Evolutionary conservation across 2,113 vertebrate species (phyloP).

Genomic region (Salvator merianae): DNA sequence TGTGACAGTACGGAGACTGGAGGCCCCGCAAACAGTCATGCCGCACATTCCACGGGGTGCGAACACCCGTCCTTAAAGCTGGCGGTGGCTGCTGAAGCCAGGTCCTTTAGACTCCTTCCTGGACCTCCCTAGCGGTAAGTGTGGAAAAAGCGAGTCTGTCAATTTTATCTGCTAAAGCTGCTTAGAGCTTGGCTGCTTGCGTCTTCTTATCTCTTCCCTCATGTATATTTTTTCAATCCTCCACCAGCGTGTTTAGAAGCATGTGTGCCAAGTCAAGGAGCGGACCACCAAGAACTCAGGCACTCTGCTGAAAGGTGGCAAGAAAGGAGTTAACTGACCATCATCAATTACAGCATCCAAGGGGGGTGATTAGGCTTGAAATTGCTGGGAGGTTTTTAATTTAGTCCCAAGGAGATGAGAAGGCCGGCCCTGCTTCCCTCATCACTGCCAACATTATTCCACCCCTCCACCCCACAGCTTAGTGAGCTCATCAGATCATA

Average conservation of each 20-base stretch:
- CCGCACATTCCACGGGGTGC: too few species aligned
- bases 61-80: too few species aligned
- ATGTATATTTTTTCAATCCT: background rate
- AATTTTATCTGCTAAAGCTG: slow-evolving; percentile 28
- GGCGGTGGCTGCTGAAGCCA: too few species aligned
- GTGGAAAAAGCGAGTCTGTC: slow-evolving; percentile 24
- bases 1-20: too few species aligned
- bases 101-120: too few species aligned
- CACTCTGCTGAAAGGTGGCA: slow-evolving; percentile 23
- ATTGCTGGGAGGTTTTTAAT: slow-evolving; percentile 84
- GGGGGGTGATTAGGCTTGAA: slow-evolving; percentile 81
- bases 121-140: too few species aligned
- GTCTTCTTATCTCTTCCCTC: slow-evolving; percentile 16
- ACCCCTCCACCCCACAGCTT: slow-evolving; percentile 43
- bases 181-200: background rate
- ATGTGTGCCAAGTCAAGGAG: background rate
- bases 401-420: slow-evolving; percentile 70
- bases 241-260: background rate
- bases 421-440: background rate
- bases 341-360: slow-evolving; percentile 77
- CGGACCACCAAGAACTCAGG: background rate
- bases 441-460: background rate
- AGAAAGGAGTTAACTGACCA: slow-evolving; percentile 76
- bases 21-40: too few species aligned
- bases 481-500: slow-evolving; percentile 79